These are phyloP conservation scores for Clarias magur DNA, from an alignment of 2,113 vertebrate species.

Conservation along the genomic window DNA sequence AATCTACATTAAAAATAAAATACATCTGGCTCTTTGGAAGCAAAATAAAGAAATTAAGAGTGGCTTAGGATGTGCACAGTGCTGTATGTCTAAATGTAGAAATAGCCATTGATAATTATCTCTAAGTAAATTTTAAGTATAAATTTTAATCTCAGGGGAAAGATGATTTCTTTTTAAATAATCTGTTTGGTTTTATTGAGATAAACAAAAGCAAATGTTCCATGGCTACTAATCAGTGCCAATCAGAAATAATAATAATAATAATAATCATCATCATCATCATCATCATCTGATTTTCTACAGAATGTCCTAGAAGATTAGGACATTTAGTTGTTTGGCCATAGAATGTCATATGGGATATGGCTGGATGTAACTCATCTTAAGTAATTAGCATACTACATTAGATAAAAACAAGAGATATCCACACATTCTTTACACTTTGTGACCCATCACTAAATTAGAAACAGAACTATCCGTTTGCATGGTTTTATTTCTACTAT, in stretches of 20 bases:
- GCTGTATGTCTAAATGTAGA: neutral
- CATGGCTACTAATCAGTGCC: neutral
- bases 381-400: neutral
- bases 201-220: neutral
- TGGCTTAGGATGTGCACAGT: too few relatives aligned
- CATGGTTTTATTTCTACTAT: conserved; percentile 73
- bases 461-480: conserved; percentile 54
- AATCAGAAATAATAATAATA: neutral
- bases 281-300: neutral
- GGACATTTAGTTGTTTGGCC: neutral
- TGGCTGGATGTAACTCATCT: neutral
- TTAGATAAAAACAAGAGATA: neutral
- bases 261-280: too few relatives aligned
- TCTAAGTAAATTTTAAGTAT: neutral
- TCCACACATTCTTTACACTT: neutral
- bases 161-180: too few relatives aligned
- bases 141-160: too few relatives aligned
- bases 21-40: too few relatives aligned
- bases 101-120: neutral
- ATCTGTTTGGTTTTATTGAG: neutral
- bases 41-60: too few relatives aligned
- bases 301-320: neutral
- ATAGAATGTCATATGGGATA: neutral
- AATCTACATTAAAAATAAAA: too few relatives aligned
- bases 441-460: neutral